Percentiles rank a stretch among this genome's conserved stretches.
Conservation (phyloP, 1,140 invertebrate genomes). For the Rhyzopertha dominica region DNA sequence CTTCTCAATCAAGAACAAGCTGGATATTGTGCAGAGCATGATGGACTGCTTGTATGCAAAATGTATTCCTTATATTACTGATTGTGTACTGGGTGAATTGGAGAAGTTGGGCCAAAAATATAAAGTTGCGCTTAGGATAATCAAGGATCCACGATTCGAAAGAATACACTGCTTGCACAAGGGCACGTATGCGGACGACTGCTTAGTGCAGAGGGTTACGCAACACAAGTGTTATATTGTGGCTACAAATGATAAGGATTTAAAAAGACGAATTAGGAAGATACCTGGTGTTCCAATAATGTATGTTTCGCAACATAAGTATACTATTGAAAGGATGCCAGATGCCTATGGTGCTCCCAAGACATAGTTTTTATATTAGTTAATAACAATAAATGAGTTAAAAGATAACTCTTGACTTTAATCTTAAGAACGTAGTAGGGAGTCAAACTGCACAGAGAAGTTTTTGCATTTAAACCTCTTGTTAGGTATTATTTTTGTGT, state of each 20-base stretch:
- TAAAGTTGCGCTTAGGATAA: conserved; percentile 90
- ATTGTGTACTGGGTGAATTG: conserved; percentile 97
- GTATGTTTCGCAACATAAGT: conserved; percentile 90
- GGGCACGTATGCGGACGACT: conserved; percentile 99
- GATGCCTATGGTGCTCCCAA: conserved; percentile 93
- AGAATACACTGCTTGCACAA: conserved; percentile 92
- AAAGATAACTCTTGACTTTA: no score
- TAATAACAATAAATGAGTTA: neutral
- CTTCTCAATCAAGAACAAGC: conserved; percentile 97
- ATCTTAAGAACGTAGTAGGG: no score
- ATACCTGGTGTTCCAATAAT: conserved; percentile 99
- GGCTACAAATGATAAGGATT: conserved; percentile 97
- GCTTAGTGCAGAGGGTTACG: conserved; percentile 91
- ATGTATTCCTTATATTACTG: conserved; percentile 97
- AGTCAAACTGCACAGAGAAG: no score
- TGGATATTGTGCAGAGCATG: conserved; percentile 96
- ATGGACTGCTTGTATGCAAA: conserved; percentile 99
- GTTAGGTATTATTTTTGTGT: no score
- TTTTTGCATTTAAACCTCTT: no score
- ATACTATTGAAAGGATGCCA: conserved; percentile 96
- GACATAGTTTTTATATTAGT: conserved; percentile 39
- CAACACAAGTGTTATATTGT: conserved; percentile 99
- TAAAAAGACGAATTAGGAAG: conserved; percentile 94
- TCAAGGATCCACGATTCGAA: conserved; percentile 93
- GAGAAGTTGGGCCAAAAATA: conserved; percentile 97